Evolutionary conservation across 2,888 invertebrate species (phyloP).

Genomic region (Drosophila peninsularis): DNA sequence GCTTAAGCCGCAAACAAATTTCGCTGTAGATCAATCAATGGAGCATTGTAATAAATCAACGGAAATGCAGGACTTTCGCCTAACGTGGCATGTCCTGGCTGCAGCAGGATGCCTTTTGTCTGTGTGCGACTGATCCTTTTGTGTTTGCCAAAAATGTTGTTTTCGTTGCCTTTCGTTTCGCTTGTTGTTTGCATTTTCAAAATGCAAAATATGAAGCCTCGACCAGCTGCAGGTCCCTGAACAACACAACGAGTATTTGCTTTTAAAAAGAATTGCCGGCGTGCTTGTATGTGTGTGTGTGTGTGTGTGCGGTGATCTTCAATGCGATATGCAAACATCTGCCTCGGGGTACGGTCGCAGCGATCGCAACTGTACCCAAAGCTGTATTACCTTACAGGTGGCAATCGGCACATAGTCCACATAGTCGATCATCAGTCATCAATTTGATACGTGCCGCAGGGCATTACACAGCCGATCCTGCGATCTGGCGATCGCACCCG

Average conservation of each 20-base stretch:
- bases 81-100: constrained; percentile 44
- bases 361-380: constrained; percentile 59
- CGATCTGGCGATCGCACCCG: constrained; percentile 28
- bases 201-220: constrained; percentile 68
- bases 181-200: constrained; percentile 67
- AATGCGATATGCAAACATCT: constrained; percentile 75
- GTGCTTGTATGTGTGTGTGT: constrained; percentile 3
- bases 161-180: constrained; percentile 33
- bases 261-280: constrained; percentile 48
- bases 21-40: constrained; percentile 66
- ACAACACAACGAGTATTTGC: constrained; percentile 47
- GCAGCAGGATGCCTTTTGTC: constrained; percentile 48
- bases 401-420: constrained; percentile 12
- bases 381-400: constrained; percentile 46
- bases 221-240: constrained; percentile 49
- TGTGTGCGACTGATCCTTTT: constrained; percentile 44
- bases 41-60: constrained; percentile 53
- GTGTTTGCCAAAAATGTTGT: constrained; percentile 49
- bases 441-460: constrained; percentile 66
- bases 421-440: constrained; percentile 45
- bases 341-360: constrained; percentile 34
- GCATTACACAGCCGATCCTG: constrained; percentile 4
- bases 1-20: constrained; percentile 69
- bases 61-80: constrained; percentile 53
- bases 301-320: constrained; percentile 54